Percentiles rank a stretch among this genome's conserved stretches.
Evolutionary conservation across 1,140 invertebrate genomes (phyloP).

Genomic region (Gryon sp.): DNA sequence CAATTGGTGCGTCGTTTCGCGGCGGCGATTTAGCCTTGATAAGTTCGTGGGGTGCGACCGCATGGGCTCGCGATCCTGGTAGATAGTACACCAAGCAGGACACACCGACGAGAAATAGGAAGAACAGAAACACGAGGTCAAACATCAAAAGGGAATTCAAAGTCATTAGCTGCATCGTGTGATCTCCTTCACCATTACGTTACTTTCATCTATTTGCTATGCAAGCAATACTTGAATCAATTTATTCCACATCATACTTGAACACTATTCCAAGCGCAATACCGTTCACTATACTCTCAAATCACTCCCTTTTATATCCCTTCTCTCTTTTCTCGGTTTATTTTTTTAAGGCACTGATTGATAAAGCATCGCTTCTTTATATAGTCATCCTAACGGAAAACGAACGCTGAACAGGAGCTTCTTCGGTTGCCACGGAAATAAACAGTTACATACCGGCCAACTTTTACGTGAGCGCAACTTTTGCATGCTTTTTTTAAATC

Average conservation of each 20-base stretch:
- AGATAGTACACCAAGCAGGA: conserved; percentile 90
- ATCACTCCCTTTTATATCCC: no score
- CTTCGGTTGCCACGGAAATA: background rate
- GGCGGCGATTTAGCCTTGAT: conserved; percentile 72
- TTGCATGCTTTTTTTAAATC: no score
- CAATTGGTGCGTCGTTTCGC: conserved; percentile 71
- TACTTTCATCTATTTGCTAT: conserved; percentile 56
- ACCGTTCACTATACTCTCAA: conserved; percentile 27
- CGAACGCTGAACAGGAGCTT: conserved; percentile 3
- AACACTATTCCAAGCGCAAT: conserved; percentile 12
- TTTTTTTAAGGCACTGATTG: conserved; percentile 48
- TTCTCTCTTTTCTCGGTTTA: no score
- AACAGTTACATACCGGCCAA: background rate
- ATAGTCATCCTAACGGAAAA: conserved; percentile 17
- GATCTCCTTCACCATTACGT: conserved; percentile 74
- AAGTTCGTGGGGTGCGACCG: conserved; percentile 74
- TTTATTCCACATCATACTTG: background rate
- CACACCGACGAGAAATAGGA: conserved; percentile 89
- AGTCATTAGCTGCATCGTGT: conserved; percentile 88
- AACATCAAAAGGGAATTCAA: conserved; percentile 92
- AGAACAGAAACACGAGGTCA: conserved; percentile 91
- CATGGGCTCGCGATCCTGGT: conserved; percentile 79
- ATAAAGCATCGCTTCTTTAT: conserved; percentile 19
- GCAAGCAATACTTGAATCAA: conserved; percentile 23
- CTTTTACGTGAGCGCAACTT: no score